Evolutionary conservation across 2,888 invertebrate genomes (phyloP), one percentile per base, ranked within the genome.

Genomic region (Bedellia somnulentella): DNA sequence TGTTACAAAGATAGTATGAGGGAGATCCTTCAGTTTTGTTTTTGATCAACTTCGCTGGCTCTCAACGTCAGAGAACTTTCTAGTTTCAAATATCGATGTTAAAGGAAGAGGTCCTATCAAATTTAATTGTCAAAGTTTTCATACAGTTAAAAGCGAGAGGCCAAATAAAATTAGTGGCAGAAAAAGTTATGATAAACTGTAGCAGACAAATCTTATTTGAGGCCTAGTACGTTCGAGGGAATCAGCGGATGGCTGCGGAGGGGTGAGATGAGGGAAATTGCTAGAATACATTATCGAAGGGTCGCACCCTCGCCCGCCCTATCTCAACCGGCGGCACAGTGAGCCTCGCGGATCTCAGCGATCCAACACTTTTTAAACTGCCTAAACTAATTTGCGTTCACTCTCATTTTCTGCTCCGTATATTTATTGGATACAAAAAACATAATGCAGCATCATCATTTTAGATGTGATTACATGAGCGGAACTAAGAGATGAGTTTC

Each of bases 281-380:
- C 56, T 57, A 47, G 68, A 68, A 68, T 70, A 66, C 57, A 68
- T 70, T 66, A 67, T 52, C 46, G 47, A 47, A 54, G 53, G 52
- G 53, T 48, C 50, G 45, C 34, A 51, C 42, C 33, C 36, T 30
- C 18, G 15, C 25, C 41, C 51, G 55, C 57, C 59, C 64, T 64
- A 64, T 64, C 63, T 59, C 61, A 57, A 66, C 62, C 56, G 49
- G 52, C 49, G 49, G 55, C 49, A 47, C 45, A 44, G 56, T 61
- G 55, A 61, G 54, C 57, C 49, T 9, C 29, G 18, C 16, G 29
- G 23, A 13, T 29, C 22, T 22, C 11, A 21, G n/a, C 22, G n/a
- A 21, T n/a, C n/a, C 5, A 5, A 29, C 29, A 22, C 21, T 29
- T 29, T 29, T 22, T 21, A 13, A 29, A 22, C 29, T 5, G 8